A percentile compares a stretch with the other conserved stretches of the same genome.
Evolutionary conservation across 2,888 invertebrate genomes (phyloP).

Genomic region (Blera fallax): DNA sequence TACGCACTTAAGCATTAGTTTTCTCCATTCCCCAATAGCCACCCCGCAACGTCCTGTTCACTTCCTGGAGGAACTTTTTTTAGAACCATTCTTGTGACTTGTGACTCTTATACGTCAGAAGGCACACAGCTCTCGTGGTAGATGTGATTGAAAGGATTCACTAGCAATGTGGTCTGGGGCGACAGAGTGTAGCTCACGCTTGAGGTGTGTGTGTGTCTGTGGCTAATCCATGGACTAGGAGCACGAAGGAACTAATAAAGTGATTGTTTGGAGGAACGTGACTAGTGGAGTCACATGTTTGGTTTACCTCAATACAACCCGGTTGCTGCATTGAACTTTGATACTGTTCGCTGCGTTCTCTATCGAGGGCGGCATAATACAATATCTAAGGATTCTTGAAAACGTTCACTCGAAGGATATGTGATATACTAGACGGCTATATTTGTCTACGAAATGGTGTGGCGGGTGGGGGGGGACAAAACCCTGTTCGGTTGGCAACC

Average conservation of each 20-base stretch:
- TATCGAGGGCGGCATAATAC: not conserved
- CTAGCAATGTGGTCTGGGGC: not conserved
- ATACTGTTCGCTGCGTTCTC: not conserved
- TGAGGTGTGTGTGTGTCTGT: not conserved
- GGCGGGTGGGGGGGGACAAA: not conserved
- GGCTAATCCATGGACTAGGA: not conserved
- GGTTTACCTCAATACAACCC: not conserved
- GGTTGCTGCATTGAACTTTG: not conserved
- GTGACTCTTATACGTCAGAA: not conserved
- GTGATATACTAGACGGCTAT: not conserved
- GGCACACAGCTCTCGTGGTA: not conserved
- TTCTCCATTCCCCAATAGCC: no score
- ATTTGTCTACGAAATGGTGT: not conserved
- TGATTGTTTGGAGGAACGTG: slow-evolving; percentile 3
- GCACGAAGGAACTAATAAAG: not conserved
- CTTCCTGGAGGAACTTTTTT: not conserved
- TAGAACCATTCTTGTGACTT: not conserved
- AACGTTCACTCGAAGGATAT: not conserved
- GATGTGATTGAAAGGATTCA: slow-evolving; percentile 19
- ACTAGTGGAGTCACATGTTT: slow-evolving; percentile 37
- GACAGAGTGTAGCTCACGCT: slow-evolving; percentile 6
- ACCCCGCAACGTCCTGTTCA: no score
- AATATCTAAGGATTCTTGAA: not conserved
- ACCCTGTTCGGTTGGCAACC: not conserved
- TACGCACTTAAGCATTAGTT: no score